Conservation (phyloP, 2,888 invertebrate species). For the Ophion slaviceki region DNA sequence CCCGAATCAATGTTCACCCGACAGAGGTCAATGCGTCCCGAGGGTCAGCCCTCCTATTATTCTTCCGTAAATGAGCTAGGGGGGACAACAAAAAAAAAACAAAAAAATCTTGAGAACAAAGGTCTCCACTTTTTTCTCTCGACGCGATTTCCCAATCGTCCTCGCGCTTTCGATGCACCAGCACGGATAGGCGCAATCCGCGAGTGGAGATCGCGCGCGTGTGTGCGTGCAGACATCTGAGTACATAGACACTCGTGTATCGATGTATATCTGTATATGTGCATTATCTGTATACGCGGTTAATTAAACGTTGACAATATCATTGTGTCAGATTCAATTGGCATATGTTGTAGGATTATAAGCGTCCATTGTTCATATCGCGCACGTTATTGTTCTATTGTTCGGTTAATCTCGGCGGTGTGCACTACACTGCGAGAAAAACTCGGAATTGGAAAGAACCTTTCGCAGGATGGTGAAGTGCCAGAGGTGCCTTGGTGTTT, state of each 20-base stretch:
- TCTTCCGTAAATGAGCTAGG: constrained; percentile 41
- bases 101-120: constrained; percentile 51
- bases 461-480: neutral
- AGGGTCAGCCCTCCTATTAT: constrained; percentile 75
- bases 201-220: constrained; percentile 21
- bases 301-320: constrained; percentile 50
- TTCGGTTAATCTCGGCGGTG: constrained; percentile 16
- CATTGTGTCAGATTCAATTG: constrained; percentile 60
- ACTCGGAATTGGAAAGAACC: neutral
- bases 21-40: constrained; percentile 77
- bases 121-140: constrained; percentile 43
- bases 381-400: constrained; percentile 45
- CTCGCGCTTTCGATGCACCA: constrained; percentile 38
- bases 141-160: constrained; percentile 55
- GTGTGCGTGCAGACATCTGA: constrained; percentile 6
- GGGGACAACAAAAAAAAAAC: constrained; percentile 21
- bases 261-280: neutral
- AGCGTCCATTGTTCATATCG: constrained; percentile 52
- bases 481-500: too few species aligned
- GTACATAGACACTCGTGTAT: neutral
- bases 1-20: constrained; percentile 60
- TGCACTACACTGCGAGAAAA: too few species aligned
- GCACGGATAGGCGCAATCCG: constrained; percentile 34
- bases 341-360: constrained; percentile 53
- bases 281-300: constrained; percentile 6